Percentiles rank a stretch among this genome's conserved stretches.
phyloP scores from a whole-genome alignment of 2,888 invertebrate species.

The Lasioglossum vierecki region DNA sequence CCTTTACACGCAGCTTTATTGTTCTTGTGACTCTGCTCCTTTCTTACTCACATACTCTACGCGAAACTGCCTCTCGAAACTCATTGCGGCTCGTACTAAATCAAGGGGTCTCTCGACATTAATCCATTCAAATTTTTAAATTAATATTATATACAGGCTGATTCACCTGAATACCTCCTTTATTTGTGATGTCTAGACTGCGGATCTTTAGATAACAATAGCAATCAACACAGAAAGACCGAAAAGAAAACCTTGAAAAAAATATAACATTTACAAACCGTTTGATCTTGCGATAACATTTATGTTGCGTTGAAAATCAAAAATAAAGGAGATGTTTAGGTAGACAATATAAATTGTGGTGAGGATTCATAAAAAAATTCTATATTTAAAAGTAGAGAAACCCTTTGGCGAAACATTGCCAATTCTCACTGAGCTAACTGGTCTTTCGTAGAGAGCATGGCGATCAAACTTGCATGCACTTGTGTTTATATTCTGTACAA shows the following conservation, averaged over 20 bases:
- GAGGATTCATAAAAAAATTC: too few relatives aligned
- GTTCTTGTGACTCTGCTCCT: conserved; percentile 50
- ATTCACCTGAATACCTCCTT: too few relatives aligned
- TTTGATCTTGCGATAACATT: too few relatives aligned
- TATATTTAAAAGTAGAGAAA: neutral
- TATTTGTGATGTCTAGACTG: too few relatives aligned
- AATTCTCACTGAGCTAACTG: neutral
- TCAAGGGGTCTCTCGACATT: neutral
- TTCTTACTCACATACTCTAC: conserved; percentile 24
- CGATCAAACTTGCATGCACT: conserved; percentile 20
- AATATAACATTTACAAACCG: too few relatives aligned
- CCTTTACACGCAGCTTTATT: conserved; percentile 74
- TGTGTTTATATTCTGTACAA: conserved; percentile 25
- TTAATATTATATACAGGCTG: neutral
- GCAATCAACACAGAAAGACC: too few relatives aligned
- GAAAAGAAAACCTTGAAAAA: too few relatives aligned
- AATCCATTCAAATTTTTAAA: neutral
- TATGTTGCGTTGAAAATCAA: too few relatives aligned
- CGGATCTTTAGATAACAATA: too few relatives aligned
- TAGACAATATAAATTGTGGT: too few relatives aligned
- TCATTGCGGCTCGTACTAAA: conserved; percentile 4
- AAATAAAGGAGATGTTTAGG: too few relatives aligned
- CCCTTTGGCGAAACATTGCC: neutral
- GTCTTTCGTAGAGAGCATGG: conserved; percentile 21
- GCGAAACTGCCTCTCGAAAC: neutral